Evolutionary conservation across 2,888 invertebrate species (phyloP).

Genomic region (Stomorhina lunata): DNA sequence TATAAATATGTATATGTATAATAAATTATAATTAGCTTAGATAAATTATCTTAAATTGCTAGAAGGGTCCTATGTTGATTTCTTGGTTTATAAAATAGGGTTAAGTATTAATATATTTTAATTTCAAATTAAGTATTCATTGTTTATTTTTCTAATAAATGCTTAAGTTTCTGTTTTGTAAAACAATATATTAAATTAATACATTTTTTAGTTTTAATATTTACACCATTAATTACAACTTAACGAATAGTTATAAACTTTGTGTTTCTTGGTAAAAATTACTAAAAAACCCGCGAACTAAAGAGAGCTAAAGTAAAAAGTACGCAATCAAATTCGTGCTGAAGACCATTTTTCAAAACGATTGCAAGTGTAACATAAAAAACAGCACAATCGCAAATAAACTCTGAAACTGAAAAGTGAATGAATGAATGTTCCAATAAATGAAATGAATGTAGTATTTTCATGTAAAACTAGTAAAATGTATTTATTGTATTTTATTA

Average conservation of each 20-base stretch:
- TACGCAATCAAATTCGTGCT: slow-evolving; percentile 58
- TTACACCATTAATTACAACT: neutral
- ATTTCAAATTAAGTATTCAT: slow-evolving; percentile 44
- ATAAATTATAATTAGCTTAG: no score
- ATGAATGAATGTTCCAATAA: slow-evolving; percentile 23
- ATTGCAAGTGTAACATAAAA: slow-evolving; percentile 30
- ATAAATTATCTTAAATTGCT: no score
- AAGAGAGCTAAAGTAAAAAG: neutral
- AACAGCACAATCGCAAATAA: neutral
- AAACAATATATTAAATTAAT: no score
- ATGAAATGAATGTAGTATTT: slow-evolving; percentile 22
- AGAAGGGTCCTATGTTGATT: no score
- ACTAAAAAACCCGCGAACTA: neutral
- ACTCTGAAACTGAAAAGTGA: slow-evolving; percentile 23
- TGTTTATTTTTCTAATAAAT: neutral
- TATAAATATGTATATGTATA: no score
- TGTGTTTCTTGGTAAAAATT: neutral
- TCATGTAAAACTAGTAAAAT: slow-evolving; percentile 15
- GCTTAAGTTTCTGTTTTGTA: no score
- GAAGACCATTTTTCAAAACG: slow-evolving; percentile 61
- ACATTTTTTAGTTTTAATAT: no score
- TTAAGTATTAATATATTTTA: slow-evolving; percentile 2
- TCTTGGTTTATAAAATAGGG: no score
- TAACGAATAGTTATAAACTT: slow-evolving; percentile 26
- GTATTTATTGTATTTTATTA: neutral